Conservation (phyloP, 2,888 invertebrate genomes). For the Drosophila pegasa region DNA sequence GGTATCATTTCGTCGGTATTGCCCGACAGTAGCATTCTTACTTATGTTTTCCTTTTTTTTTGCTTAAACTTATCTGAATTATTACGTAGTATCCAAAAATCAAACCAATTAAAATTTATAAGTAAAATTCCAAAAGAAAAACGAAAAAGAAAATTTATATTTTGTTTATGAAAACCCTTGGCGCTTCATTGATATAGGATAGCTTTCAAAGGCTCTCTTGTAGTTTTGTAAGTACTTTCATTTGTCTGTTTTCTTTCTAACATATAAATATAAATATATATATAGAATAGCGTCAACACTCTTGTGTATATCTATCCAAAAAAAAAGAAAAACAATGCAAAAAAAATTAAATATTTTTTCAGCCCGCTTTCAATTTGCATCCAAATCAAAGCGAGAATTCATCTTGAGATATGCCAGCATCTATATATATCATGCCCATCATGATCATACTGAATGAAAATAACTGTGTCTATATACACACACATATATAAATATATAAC, state of each 20-base stretch:
- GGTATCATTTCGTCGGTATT: neutral
- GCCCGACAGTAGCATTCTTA: neutral
- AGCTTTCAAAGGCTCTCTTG: conserved; percentile 85
- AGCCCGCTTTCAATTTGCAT: conserved; percentile 14
- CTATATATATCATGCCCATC: conserved; percentile 35
- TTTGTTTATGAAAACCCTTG: conserved; percentile 87
- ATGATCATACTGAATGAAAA: conserved; percentile 48
- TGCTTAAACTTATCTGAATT: conserved; percentile 18
- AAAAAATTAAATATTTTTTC: conserved; percentile 4
- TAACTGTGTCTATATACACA: conserved; percentile 45
- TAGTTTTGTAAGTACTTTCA: conserved; percentile 85
- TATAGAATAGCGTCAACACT: conserved; percentile 22
- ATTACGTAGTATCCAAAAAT: conserved; percentile 42
- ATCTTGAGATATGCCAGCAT: conserved; percentile 25
- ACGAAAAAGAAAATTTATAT: conserved; percentile 90
- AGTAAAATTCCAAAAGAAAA: conserved; percentile 40
- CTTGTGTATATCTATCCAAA: conserved; percentile 13
- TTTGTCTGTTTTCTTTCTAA: conserved; percentile 80
- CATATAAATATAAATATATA: conserved; percentile 50
- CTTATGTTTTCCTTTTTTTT: conserved; percentile 9
- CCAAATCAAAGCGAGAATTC: conserved; percentile 12
- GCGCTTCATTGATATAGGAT: conserved; percentile 85
- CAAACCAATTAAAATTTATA: conserved; percentile 37
- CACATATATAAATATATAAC: conserved; percentile 16
- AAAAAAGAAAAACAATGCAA: neutral